These are phyloP conservation scores for Zapus hudsonius DNA, from an alignment of 2,113 vertebrate species.

Conservation along the genomic window DNA sequence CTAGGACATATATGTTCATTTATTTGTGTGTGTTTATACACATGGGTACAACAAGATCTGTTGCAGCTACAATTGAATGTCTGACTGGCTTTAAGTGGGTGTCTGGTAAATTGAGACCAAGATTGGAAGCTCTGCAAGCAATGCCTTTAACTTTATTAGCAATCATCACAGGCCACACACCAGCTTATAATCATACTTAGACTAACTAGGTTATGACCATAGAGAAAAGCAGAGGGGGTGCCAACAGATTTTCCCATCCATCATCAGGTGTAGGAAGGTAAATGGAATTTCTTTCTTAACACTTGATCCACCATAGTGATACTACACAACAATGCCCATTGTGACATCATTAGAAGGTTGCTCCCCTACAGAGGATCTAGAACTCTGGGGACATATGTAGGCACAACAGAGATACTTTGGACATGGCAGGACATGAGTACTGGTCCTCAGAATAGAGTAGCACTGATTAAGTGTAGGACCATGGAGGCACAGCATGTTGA, in stretches of 20 bases:
- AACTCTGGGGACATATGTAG: not conserved
- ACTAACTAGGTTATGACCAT: not conserved
- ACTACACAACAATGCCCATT: not conserved
- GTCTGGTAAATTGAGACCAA: too few relatives aligned
- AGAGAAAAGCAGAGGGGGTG: not conserved
- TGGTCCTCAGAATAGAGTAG: not conserved
- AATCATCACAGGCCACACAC: too few relatives aligned
- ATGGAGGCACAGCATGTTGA: not conserved
- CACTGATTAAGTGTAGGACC: not conserved
- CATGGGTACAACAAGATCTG: too few relatives aligned
- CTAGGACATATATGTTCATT: too few relatives aligned
- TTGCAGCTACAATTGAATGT: too few relatives aligned
- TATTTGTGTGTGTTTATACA: too few relatives aligned
- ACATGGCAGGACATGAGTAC: rapidly evolving
- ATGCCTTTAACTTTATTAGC: too few relatives aligned
- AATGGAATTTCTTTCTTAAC: not conserved
- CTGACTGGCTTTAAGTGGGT: too few relatives aligned
- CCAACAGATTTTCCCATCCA: not conserved
- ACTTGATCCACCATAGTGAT: not conserved
- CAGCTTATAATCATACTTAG: not conserved
- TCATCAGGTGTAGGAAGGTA: not conserved
- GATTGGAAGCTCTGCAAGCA: too few relatives aligned
- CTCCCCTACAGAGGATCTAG: not conserved
- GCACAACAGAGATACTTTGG: not conserved
- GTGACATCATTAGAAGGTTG: not conserved